These are phyloP conservation scores for Standfussiana lucernea DNA, from an alignment of 2,888 invertebrate genomes.

Conservation along the genomic window DNA sequence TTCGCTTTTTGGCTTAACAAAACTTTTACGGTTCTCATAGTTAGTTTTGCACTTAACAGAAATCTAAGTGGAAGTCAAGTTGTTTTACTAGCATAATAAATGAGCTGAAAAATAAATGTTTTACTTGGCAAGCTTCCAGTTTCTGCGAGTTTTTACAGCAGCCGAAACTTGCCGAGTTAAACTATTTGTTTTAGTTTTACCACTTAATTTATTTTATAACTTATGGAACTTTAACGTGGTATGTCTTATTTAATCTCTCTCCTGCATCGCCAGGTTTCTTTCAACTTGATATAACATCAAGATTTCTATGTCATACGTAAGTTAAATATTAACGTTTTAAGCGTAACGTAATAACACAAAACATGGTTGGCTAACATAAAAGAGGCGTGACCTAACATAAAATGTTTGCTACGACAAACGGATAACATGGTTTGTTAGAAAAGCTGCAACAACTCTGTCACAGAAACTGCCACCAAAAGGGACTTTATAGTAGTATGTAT, in stretches of 20 bases:
- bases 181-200: slow-evolving; percentile 12
- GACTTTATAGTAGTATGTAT: neutral
- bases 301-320: neutral
- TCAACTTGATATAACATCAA: neutral
- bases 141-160: slow-evolving; percentile 14
- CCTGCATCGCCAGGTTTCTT: neutral
- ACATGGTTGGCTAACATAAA: too few relatives aligned
- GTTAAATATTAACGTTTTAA: neutral
- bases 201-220: slow-evolving; percentile 1
- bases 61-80: slow-evolving; percentile 17
- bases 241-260: neutral
- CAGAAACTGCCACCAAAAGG: neutral
- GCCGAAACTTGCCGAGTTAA: slow-evolving; percentile 15
- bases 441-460: neutral
- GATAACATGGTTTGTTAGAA: too few relatives aligned
- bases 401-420: too few relatives aligned
- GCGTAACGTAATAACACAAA: too few relatives aligned
- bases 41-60: slow-evolving; percentile 15
- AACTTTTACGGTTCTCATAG: neutral
- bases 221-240: neutral
- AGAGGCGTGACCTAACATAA: too few relatives aligned
- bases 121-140: slow-evolving; percentile 37
- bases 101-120: slow-evolving; percentile 34
- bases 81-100: slow-evolving; percentile 26
- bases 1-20: neutral